Base-by-base conservation (phyloP, 2,113 vertebrate genomes). In the Lycocorax pyrrhopterus region DNA sequence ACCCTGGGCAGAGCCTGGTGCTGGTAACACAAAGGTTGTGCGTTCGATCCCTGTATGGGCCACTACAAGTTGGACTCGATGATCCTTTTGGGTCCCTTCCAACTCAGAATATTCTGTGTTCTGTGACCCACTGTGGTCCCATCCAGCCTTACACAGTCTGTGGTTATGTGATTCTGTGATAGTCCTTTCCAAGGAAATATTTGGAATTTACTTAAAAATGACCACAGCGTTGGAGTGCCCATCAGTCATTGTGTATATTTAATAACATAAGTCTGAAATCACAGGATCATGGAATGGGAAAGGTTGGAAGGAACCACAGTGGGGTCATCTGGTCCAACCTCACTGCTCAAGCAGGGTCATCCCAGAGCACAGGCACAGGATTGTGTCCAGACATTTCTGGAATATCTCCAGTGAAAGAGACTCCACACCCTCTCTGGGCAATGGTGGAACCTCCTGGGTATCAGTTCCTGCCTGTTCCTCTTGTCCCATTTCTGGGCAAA, bases 161-260 rank as follows among this genome's bases (percentile, higher is more conserved):
- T 23, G 33, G 8, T 43, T 73, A 22, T 37, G 32, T 39, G 33
- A 25, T 22, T 73, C 67, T 73, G 14, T 56, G 59, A 39, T 21
- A 16, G 8, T n/a, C 16, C 30, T 41, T 85, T 86, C 14, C 41
- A 66, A 47, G 19, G 35, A 60, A 85, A 68, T 33, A 21, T 5
- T 46, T 49, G 30, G 1, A 43, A 17, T 80, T 78, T 47, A 22
- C 5, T 60, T 49, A 0, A 1, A 13, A 23, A 6, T 7, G 6
- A 27, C 30, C 12, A 1, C 29, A 25, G 27, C 1, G 1, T 68
- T 78, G 10, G 44, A 2, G 0, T 35, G 17, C 20, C 13, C 32
- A 13, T n/a, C 43, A 43, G 21, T 49, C 55, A 4, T 3, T 25
- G 21, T 10, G 21, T 18, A 1, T 10, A 47, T 51, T 85, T 51